These are phyloP conservation scores for Platynereis dumerilii DNA, from an alignment of 2,888 invertebrate genomes.

Conservation along the genomic window DNA sequence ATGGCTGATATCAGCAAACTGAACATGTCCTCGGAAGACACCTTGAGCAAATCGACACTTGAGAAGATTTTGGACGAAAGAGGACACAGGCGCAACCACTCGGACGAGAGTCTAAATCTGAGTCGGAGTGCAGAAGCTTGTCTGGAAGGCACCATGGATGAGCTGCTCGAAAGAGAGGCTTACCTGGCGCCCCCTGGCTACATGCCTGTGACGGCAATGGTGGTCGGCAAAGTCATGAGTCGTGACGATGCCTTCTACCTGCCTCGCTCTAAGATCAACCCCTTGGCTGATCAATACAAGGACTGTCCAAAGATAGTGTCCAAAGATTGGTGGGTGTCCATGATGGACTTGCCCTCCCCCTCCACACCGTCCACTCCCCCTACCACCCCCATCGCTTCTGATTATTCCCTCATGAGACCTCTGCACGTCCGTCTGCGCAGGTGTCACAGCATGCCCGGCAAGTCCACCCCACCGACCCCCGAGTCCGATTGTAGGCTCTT, in stretches of 20 bases:
- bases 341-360: slow-evolving; percentile 77
- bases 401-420: slow-evolving; percentile 9
- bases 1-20: slow-evolving; percentile 40
- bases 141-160: slow-evolving; percentile 1
- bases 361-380: slow-evolving; percentile 52
- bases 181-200: slow-evolving; percentile 71
- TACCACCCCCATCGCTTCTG: slow-evolving; percentile 45
- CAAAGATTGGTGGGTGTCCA: slow-evolving; percentile 31
- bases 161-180: neutral
- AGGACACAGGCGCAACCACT: slow-evolving; percentile 30
- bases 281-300: slow-evolving; percentile 45
- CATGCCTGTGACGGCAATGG: slow-evolving; percentile 70
- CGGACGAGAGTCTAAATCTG: slow-evolving; percentile 29
- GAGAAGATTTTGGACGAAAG: slow-evolving; percentile 35
- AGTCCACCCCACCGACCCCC: slow-evolving; percentile 39
- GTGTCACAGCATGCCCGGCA: slow-evolving; percentile 58
- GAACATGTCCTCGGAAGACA: slow-evolving; percentile 45
- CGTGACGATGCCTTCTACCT: slow-evolving; percentile 62
- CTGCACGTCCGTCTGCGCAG: slow-evolving; percentile 29
- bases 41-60: slow-evolving; percentile 36
- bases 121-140: neutral
- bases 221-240: slow-evolving; percentile 85
- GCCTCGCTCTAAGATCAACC: slow-evolving; percentile 57
- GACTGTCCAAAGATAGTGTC: slow-evolving; percentile 55
- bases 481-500: neutral